Conservation (phyloP, 2,113 vertebrate species). For the Cynoglossus semilaevis region DNA sequence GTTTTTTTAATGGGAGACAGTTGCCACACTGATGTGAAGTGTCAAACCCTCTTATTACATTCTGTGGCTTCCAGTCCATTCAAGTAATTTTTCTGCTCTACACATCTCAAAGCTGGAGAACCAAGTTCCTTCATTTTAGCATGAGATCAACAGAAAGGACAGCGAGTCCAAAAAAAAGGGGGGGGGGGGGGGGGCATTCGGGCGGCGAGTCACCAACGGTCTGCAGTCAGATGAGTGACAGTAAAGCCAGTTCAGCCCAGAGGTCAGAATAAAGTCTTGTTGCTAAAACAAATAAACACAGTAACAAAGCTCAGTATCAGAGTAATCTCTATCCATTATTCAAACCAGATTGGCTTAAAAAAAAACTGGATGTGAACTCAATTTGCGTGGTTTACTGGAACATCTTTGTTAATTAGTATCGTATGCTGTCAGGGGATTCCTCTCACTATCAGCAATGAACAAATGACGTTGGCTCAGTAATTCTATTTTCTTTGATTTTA, state of each 20-base stretch:
- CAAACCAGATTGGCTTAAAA: constrained; percentile 62
- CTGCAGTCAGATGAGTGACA: constrained; percentile 47
- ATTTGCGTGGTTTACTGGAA: constrained; percentile 33
- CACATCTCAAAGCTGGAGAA: neutral
- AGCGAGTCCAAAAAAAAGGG: constrained; percentile 20
- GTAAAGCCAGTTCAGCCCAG: constrained; percentile 49
- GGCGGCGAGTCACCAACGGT: constrained; percentile 40
- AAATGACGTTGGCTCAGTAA: neutral
- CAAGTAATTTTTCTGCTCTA: constrained; percentile 12
- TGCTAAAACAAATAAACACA: constrained; percentile 71
- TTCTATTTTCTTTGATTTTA: neutral
- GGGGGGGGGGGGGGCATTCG: constrained; percentile 5
- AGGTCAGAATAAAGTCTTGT: constrained; percentile 60
- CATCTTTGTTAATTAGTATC: constrained; percentile 27
- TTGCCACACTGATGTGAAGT: constrained; percentile 69
- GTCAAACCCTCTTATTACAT: constrained; percentile 25
- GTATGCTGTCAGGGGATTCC: constrained; percentile 30
- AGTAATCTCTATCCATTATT: constrained; percentile 58
- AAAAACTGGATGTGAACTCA: constrained; percentile 25
- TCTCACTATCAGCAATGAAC: constrained; percentile 6
- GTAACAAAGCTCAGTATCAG: constrained; percentile 63
- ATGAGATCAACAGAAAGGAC: neutral
- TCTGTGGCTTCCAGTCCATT: constrained; percentile 23
- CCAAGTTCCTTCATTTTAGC: neutral
- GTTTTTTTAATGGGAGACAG: constrained; percentile 61